Conservation (phyloP, 1,140 invertebrate genomes). For the Teleogryllus occipitalis region DNA sequence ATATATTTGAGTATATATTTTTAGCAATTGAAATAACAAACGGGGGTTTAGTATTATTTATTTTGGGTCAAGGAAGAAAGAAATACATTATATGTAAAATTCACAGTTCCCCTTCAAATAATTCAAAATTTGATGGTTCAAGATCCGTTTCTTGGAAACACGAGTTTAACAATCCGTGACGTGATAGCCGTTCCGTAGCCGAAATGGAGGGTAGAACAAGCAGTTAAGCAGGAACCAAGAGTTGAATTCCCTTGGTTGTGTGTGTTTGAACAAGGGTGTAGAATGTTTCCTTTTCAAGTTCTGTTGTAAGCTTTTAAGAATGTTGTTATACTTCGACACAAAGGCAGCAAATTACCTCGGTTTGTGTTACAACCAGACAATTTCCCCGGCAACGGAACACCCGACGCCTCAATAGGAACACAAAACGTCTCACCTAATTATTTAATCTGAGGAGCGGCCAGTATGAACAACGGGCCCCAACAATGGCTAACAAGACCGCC, state of each 20-base stretch:
- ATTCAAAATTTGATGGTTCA: neutral
- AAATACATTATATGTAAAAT: no score
- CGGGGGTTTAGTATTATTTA: no score
- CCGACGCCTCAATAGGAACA: neutral
- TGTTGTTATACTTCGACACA: neutral
- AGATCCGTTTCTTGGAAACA: neutral
- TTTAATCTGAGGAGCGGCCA: neutral
- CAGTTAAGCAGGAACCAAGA: no score
- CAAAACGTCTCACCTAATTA: neutral
- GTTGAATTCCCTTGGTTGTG: no score
- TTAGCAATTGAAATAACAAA: no score
- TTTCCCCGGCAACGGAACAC: neutral
- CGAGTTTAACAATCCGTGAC: neutral
- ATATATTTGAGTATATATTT: no score
- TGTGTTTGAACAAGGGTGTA: no score
- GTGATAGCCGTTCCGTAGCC: no score
- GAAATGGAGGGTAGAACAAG: no score
- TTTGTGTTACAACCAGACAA: neutral
- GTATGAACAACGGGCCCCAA: neutral
- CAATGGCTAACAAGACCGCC: neutral
- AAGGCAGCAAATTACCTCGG: neutral
- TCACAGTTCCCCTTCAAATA: neutral
- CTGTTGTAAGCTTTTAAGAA: neutral
- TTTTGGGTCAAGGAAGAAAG: no score
- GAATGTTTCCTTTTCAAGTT: neutral